Conservation (phyloP, 1,140 invertebrate species). For the Stenopsyche tienmushanensis region DNA sequence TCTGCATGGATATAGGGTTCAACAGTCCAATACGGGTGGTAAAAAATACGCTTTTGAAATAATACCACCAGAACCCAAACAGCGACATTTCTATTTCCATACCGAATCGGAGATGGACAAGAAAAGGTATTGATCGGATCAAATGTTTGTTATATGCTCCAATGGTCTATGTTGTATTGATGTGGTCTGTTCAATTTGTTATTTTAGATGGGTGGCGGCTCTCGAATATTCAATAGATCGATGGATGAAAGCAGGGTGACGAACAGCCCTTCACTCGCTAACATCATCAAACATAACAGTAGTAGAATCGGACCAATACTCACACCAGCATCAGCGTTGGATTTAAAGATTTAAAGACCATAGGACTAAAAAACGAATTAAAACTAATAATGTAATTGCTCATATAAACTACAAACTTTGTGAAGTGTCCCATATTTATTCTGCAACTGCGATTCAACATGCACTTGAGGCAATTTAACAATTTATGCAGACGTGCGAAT, state of each 20-base stretch:
- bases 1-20: constrained; percentile 91
- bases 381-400: too few species aligned
- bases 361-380: too few species aligned
- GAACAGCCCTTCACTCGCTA: constrained; percentile 24
- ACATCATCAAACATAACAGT: constrained; percentile 11
- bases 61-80: constrained; percentile 80
- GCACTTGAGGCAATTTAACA: too few species aligned
- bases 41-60: constrained; percentile 91
- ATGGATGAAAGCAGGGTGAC: constrained; percentile 90
- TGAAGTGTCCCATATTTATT: too few species aligned
- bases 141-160: constrained; percentile 1
- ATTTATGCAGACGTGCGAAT: too few species aligned
- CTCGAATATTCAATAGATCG: constrained; percentile 93
- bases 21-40: constrained; percentile 71
- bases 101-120: constrained; percentile 94
- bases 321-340: constrained; percentile 34
- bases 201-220: constrained; percentile 90
- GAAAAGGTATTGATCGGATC: constrained; percentile 69
- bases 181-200: constrained; percentile 45
- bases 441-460: too few species aligned
- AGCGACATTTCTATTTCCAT: constrained; percentile 88
- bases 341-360: constrained; percentile 26
- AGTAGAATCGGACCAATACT: constrained; percentile 21
- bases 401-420: too few species aligned
- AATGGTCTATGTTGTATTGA: not conserved